Percentiles rank a stretch among this genome's conserved stretches.
Conservation (phyloP, 1,140 invertebrate species). For the Drosophila burlai region DNA sequence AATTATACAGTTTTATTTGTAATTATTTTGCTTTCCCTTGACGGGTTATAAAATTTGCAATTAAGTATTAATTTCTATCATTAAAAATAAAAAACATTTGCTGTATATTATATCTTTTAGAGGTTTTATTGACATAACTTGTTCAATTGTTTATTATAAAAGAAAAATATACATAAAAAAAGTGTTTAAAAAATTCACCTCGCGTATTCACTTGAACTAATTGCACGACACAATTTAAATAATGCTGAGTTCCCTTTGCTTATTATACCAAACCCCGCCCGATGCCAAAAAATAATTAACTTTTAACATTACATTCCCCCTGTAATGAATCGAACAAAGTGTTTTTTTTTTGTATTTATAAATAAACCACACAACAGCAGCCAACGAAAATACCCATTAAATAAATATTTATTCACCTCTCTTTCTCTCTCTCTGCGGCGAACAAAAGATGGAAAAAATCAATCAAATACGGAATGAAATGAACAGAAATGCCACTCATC, state of each 20-base stretch:
- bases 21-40: neutral
- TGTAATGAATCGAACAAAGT: slow-evolving; percentile 3
- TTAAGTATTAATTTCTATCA: neutral
- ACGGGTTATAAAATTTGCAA: neutral
- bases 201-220: slow-evolving; percentile 4
- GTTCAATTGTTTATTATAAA: neutral
- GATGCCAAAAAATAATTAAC: slow-evolving; percentile 43
- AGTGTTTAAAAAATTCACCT: slow-evolving; percentile 7
- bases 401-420: slow-evolving; percentile 7
- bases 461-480: slow-evolving; percentile 33
- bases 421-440: neutral
- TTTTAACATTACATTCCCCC: slow-evolving; percentile 15
- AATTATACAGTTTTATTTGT: neutral
- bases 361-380: slow-evolving; percentile 10
- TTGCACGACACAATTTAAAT: slow-evolving; percentile 13
- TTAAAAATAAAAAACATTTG: too few species aligned
- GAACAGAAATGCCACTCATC: slow-evolving; percentile 27
- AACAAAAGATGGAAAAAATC: slow-evolving; percentile 29
- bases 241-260: neutral
- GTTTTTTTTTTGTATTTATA: neutral
- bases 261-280: neutral
- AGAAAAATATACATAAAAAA: neutral
- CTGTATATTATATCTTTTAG: neutral
- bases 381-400: slow-evolving; percentile 3
- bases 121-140: neutral